phyloP scores from a whole-genome alignment of 2,797 vertebrate genomes.

The Euthynnus affinis region DNA sequence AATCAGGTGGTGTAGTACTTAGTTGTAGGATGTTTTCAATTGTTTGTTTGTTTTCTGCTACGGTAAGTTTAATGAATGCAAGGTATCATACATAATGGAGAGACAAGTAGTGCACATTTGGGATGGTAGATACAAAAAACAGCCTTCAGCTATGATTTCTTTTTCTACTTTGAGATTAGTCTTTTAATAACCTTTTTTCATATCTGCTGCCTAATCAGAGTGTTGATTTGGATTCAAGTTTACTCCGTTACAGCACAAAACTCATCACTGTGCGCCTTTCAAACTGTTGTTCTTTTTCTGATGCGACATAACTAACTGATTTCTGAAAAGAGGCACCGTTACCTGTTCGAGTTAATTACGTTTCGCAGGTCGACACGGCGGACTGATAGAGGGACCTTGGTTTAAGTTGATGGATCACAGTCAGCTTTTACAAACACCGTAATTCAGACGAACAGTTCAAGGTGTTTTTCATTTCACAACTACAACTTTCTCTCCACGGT shows the following conservation, averaged over 20 bases:
- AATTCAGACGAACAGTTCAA: constrained; percentile 46
- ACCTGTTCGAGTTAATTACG: constrained; percentile 19
- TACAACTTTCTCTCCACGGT: constrained; percentile 8
- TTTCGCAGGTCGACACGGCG: neutral
- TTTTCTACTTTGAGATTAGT: neutral
- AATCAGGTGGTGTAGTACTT: neutral
- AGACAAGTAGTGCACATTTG: too few species aligned
- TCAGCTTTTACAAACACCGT: constrained; percentile 48
- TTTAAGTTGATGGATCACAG: constrained; percentile 39
- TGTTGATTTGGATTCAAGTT: neutral
- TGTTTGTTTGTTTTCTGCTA: neutral
- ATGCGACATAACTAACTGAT: neutral
- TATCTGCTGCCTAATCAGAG: neutral
- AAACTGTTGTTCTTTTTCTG: neutral
- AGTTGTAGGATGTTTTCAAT: neutral
- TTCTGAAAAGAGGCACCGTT: neutral
- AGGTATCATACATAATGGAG: neutral
- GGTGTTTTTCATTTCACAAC: constrained; percentile 27
- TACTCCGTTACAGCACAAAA: neutral
- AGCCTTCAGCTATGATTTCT: neutral
- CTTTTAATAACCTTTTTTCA: neutral
- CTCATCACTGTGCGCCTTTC: neutral
- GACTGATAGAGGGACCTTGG: constrained; percentile 13
- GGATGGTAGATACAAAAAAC: neutral
- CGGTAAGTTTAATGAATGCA: neutral